Evolutionary conservation across 2,797 vertebrate genomes (phyloP).

Genomic region (Parauchenoglanis ngamensis): DNA sequence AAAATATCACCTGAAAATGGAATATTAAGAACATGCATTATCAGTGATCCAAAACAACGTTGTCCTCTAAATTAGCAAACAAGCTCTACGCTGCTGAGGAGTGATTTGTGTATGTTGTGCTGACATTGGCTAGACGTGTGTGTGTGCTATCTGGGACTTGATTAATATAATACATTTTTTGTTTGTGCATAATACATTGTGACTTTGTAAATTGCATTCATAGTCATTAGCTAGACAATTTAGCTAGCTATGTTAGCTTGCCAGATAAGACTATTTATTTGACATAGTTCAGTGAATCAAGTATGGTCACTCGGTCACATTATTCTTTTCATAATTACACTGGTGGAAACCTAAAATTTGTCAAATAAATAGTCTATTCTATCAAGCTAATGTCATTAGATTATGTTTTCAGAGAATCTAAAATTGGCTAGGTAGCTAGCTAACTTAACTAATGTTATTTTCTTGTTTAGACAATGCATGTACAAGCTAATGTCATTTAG

Average conservation of each 20-base stretch:
- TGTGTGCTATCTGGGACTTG: neutral
- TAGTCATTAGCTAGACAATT: constrained; percentile 10
- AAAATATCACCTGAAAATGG: neutral
- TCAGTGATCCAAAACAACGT: neutral
- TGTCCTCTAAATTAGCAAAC: neutral
- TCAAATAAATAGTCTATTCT: constrained; percentile 21
- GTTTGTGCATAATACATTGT: constrained; percentile 15
- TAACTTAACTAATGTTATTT: neutral
- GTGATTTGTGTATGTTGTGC: constrained; percentile 7
- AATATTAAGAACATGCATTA: constrained; percentile 5
- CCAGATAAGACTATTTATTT: constrained; percentile 8
- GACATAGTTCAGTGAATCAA: constrained; percentile 12
- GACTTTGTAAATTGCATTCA: constrained; percentile 14
- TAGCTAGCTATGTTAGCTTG: constrained; percentile 13
- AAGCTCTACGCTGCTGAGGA: neutral
- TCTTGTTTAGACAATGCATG: neutral
- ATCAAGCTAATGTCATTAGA: neutral
- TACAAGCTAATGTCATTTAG: neutral
- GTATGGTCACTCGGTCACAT: constrained; percentile 7
- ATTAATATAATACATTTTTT: neutral
- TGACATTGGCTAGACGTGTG: neutral
- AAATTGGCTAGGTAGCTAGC: neutral
- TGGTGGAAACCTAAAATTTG: neutral
- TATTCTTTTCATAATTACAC: constrained; percentile 18
- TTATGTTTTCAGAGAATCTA: neutral